Conservation (phyloP, 1,140 invertebrate genomes). For the Diorhabda sublineata region DNA sequence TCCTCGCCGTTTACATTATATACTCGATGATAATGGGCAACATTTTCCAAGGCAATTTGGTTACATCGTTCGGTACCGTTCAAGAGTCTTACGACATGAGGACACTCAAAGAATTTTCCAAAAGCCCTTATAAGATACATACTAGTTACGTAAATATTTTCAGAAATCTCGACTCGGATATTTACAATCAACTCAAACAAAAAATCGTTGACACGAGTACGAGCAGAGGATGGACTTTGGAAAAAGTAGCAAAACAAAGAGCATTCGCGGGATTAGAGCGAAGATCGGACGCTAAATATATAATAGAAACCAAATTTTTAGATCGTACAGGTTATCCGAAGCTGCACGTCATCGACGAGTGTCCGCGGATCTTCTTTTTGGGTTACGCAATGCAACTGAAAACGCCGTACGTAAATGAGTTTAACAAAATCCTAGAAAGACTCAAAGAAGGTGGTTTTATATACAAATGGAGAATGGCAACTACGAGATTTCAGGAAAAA, state of each 20-base stretch:
- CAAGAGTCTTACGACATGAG: not conserved
- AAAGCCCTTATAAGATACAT: not conserved
- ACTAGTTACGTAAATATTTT: not conserved
- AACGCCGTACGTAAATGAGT: not conserved
- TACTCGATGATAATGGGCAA: not conserved
- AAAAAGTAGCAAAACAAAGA: too few species aligned
- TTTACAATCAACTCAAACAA: not conserved
- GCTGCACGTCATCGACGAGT: not conserved
- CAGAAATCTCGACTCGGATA: not conserved
- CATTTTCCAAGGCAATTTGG: not conserved
- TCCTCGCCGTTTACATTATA: not conserved
- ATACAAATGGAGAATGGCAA: not conserved
- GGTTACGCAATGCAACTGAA: not conserved
- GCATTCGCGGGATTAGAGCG: not conserved
- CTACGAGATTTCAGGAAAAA: too few species aligned
- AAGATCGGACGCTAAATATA: not conserved
- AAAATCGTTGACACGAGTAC: not conserved
- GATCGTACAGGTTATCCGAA: not conserved
- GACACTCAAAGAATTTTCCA: not conserved
- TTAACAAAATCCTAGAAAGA: not conserved
- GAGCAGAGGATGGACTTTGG: too few species aligned
- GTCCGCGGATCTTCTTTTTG: not conserved
- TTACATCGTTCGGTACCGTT: not conserved
- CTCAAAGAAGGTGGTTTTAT: not conserved
- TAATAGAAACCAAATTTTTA: not conserved